phyloP scores from a whole-genome alignment of 2,888 invertebrate genomes.

The Muschampia plurimacula region DNA sequence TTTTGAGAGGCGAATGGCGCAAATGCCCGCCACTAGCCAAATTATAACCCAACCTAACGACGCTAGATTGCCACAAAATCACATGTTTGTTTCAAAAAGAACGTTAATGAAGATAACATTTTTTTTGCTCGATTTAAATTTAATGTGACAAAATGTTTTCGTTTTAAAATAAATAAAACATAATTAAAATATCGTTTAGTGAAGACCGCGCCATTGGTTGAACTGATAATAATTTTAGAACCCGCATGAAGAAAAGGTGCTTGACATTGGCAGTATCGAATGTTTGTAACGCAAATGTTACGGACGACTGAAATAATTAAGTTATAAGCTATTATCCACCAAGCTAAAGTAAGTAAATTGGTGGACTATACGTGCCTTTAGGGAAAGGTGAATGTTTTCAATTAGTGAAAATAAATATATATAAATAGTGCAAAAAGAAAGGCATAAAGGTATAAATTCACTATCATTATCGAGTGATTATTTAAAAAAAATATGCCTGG shows the following conservation, averaged over 20 bases:
- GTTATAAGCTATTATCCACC: too few relatives aligned
- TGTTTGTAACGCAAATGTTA: background rate
- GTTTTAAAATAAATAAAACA: conserved; percentile 1
- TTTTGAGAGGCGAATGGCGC: conserved; percentile 69
- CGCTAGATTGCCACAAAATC: conserved; percentile 39
- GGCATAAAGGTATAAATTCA: too few relatives aligned
- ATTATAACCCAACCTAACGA: conserved; percentile 66
- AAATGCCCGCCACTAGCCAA: conserved; percentile 69
- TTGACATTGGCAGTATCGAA: conserved; percentile 55
- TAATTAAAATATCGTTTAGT: conserved; percentile 14
- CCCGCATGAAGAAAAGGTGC: conserved; percentile 66
- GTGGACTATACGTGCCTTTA: too few relatives aligned
- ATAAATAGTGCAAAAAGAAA: too few relatives aligned
- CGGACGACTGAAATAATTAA: too few relatives aligned
- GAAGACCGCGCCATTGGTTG: conserved; percentile 3
- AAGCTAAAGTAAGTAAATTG: too few relatives aligned
- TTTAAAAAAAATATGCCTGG: too few relatives aligned
- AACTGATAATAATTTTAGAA: conserved; percentile 55
- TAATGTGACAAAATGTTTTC: background rate
- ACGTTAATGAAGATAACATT: background rate
- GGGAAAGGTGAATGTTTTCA: too few relatives aligned
- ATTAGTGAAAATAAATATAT: too few relatives aligned
- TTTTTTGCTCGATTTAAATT: conserved; percentile 12
- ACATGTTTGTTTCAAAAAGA: conserved; percentile 6
- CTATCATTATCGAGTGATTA: too few relatives aligned